phyloP scores from a whole-genome alignment of 1,140 invertebrate species.

The Portunus trituberculatus region DNA sequence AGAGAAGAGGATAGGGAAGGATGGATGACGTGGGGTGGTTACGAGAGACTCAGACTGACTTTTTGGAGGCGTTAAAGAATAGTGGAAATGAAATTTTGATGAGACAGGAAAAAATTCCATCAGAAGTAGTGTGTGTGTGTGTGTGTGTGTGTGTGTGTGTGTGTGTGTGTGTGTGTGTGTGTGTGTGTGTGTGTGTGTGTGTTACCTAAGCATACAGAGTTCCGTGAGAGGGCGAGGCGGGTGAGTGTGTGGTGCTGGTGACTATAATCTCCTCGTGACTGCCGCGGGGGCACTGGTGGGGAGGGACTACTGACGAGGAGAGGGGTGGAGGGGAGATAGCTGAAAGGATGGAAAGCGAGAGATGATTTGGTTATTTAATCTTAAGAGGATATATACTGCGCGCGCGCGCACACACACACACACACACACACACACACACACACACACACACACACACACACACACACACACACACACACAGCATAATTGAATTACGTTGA shows the following conservation, averaged over 20 bases:
- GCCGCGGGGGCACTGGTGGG: too few relatives aligned
- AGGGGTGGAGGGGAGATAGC: not conserved
- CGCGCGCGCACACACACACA: not conserved
- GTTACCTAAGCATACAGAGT: too few relatives aligned
- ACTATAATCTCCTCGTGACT: too few relatives aligned
- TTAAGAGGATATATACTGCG: not conserved
- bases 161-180: conserved; percentile 2
- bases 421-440: conserved; percentile 24
- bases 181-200: conserved; percentile 9
- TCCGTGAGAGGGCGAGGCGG: too few relatives aligned
- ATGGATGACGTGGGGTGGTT: too few relatives aligned
- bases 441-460: conserved; percentile 27
- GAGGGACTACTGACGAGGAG: not conserved
- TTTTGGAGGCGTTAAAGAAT: too few relatives aligned
- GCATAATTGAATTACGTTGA: not conserved
- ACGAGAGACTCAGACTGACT: too few relatives aligned
- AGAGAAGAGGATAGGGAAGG: not conserved
- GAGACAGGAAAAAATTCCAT: too few relatives aligned
- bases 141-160: conserved; percentile 47
- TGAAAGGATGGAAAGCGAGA: conserved; percentile 4
- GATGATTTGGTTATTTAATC: too few relatives aligned
- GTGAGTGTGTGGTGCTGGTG: too few relatives aligned
- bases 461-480: not conserved
- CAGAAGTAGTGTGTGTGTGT: not conserved
- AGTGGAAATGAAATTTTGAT: too few relatives aligned